Evolutionary conservation across 2,888 invertebrate species (phyloP).

Genomic region (Pardosa pseudoannulata): DNA sequence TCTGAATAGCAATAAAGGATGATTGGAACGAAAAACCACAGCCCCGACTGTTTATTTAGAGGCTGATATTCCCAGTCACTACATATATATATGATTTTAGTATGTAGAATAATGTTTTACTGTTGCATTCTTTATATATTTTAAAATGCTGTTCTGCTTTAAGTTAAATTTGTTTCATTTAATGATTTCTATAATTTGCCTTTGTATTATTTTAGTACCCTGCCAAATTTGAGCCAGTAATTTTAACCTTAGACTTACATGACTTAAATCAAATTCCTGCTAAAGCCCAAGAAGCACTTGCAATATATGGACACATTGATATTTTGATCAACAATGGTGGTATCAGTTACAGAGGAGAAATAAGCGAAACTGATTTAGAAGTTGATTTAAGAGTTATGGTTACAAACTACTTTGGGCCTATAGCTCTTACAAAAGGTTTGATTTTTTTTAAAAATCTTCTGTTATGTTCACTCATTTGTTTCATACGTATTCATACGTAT

Average conservation of each 20-base stretch:
- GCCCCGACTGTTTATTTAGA: too few relatives aligned
- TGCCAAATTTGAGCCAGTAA: slow-evolving; percentile 82
- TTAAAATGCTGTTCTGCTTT: too few relatives aligned
- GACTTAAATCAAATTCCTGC: slow-evolving; percentile 83
- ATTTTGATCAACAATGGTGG: slow-evolving; percentile 96
- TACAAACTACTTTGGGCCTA: slow-evolving; percentile 95
- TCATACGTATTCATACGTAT: too few relatives aligned
- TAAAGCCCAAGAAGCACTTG: slow-evolving; percentile 83
- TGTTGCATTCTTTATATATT: too few relatives aligned
- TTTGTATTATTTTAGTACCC: slow-evolving; percentile 32
- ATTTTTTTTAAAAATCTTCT: neutral
- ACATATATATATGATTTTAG: too few relatives aligned
- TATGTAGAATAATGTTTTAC: too few relatives aligned
- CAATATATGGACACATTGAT: slow-evolving; percentile 87
- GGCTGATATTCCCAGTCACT: too few relatives aligned
- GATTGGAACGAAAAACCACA: too few relatives aligned
- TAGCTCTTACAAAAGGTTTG: slow-evolving; percentile 92
- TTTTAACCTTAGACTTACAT: slow-evolving; percentile 86
- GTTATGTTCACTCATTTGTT: too few relatives aligned
- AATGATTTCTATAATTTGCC: neutral
- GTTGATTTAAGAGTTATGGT: slow-evolving; percentile 92
- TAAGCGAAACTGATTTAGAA: slow-evolving; percentile 85
- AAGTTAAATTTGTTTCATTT: too few relatives aligned
- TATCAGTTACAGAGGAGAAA: slow-evolving; percentile 84
- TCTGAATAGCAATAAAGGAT: too few relatives aligned